A percentile compares a stretch with the other conserved stretches of the same genome.
These are phyloP conservation scores for Parasteatoda tepidariorum DNA, from an alignment of 1,140 invertebrate species.

Conservation along the genomic window DNA sequence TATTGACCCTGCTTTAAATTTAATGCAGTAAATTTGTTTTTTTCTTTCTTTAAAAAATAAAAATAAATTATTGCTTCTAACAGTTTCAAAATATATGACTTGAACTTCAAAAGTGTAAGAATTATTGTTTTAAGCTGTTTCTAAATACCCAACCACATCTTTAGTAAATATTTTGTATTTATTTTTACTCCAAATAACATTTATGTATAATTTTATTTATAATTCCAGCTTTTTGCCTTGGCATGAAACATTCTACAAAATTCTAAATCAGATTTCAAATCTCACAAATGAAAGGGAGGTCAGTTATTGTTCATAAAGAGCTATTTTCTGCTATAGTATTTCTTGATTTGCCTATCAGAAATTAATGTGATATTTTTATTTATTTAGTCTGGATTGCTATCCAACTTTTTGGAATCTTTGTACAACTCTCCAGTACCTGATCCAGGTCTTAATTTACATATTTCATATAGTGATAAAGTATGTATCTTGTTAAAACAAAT, in stretches of 20 bases:
- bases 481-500: background rate
- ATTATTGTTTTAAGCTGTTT: no score
- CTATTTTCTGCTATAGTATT: no score
- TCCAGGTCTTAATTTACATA: conserved; percentile 71
- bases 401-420: conserved; percentile 76
- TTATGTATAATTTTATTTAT: background rate
- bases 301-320: background rate
- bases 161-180: no score
- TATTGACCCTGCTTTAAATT: no score
- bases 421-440: conserved; percentile 76
- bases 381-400: conserved; percentile 68
- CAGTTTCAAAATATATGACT: no score
- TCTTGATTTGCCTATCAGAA: background rate
- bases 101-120: no score
- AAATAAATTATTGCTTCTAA: no score
- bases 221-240: conserved; percentile 80
- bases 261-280: conserved; percentile 69
- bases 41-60: no score
- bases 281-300: conserved; percentile 64
- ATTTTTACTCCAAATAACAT: no score
- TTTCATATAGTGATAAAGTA: conserved; percentile 66
- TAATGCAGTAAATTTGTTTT: no score
- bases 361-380: background rate
- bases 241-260: conserved; percentile 94
- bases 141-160: no score